Percentiles rank a stretch among this genome's conserved stretches.
Conservation (phyloP, 2,888 invertebrate species). For the Chalcosyrphus nemorum region DNA sequence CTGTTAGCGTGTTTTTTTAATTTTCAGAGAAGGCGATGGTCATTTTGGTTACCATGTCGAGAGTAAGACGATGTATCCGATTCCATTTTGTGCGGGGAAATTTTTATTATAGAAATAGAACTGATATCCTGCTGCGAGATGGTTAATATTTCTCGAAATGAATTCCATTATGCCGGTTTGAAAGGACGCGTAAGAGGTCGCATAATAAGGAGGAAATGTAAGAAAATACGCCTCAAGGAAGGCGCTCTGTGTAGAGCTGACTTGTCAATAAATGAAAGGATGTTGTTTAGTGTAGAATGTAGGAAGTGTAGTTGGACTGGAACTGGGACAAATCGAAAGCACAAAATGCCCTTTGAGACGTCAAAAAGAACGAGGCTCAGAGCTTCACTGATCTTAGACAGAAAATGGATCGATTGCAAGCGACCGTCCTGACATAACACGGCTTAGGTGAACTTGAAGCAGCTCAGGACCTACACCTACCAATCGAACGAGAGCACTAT, state of each 20-base stretch:
- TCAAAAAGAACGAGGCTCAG: too few relatives aligned
- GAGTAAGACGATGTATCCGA: constrained; percentile 43
- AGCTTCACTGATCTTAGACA: too few relatives aligned
- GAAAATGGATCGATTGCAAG: too few relatives aligned
- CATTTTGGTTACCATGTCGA: constrained; percentile 42
- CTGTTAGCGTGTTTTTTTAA: constrained; percentile 8
- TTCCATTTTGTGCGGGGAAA: constrained; percentile 55
- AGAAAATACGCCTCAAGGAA: not conserved
- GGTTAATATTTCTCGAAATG: constrained; percentile 44
- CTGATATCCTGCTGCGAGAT: constrained; percentile 67
- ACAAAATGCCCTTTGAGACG: too few relatives aligned
- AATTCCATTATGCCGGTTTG: constrained; percentile 10
- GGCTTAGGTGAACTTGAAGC: too few relatives aligned
- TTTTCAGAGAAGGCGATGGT: constrained; percentile 42
- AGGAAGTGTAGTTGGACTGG: too few relatives aligned
- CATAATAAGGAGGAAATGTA: not conserved
- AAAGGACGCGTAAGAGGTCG: not conserved
- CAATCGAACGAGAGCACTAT: too few relatives aligned
- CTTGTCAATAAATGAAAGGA: not conserved
- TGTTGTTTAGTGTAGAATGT: not conserved
- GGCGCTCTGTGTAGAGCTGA: too few relatives aligned
- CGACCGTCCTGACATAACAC: too few relatives aligned
- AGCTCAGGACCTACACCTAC: too few relatives aligned
- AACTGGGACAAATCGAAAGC: too few relatives aligned
- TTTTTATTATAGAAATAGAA: constrained; percentile 54